Conservation (phyloP, 2,797 vertebrate species). For the Mormyrops attenuatus region DNA sequence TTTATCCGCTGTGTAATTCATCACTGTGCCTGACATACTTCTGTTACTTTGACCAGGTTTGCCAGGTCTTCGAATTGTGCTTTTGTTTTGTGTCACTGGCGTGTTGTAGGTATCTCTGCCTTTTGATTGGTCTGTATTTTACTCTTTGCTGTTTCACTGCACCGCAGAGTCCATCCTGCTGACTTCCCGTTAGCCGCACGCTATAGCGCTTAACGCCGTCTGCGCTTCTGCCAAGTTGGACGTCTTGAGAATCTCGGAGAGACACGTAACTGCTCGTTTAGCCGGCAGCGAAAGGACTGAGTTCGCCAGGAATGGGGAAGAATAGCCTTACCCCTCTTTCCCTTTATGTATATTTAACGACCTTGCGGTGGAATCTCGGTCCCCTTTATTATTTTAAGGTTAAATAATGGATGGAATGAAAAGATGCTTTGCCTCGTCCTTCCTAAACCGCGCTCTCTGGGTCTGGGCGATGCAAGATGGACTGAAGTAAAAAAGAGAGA, state of each 20-base stretch:
- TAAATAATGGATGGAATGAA: slow-evolving; percentile 40
- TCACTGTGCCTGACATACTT: neutral
- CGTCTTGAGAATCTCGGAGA: neutral
- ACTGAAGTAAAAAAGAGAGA: neutral
- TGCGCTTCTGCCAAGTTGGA: neutral
- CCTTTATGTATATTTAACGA: slow-evolving; percentile 36
- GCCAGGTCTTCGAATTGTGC: neutral
- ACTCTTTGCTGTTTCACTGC: neutral
- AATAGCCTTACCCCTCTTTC: slow-evolving; percentile 22
- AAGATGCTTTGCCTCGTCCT: slow-evolving; percentile 26
- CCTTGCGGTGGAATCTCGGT: slow-evolving; percentile 27
- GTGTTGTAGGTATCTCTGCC: neutral
- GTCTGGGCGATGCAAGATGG: neutral
- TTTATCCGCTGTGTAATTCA: neutral
- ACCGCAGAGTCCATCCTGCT: neutral
- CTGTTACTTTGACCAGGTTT: neutral
- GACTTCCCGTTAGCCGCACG: neutral
- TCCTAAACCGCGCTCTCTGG: slow-evolving; percentile 1
- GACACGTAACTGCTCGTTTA: neutral
- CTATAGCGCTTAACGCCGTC: neutral
- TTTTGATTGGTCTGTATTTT: neutral
- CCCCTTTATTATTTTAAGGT: slow-evolving; percentile 26
- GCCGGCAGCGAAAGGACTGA: neutral
- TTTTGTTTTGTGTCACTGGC: neutral
- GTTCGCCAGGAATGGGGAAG: neutral